Percentiles rank a stretch among this genome's conserved stretches.
Evolutionary conservation across 2,113 vertebrate genomes (phyloP).

Genomic region (Porphyrio hochstetteri): DNA sequence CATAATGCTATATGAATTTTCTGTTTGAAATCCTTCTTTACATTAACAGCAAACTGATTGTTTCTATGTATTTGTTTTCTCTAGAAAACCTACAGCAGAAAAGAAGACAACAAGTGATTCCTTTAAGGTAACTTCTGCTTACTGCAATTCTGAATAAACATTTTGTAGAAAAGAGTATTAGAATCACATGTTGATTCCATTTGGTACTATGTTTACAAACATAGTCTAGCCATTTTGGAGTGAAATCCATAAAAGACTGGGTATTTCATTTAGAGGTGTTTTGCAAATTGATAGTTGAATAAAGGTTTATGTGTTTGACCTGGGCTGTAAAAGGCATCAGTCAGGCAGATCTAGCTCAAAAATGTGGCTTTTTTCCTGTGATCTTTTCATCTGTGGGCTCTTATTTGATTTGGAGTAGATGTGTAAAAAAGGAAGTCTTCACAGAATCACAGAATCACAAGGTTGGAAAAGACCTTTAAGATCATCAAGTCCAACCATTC

Average conservation of each 20-base stretch:
- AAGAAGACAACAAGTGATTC: slow-evolving; percentile 7
- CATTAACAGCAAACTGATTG: neutral
- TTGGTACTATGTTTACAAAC: neutral
- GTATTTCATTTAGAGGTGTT: neutral
- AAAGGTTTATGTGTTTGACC: neutral
- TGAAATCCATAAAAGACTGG: neutral
- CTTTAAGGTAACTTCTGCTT: slow-evolving; percentile 66
- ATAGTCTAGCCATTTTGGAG: neutral
- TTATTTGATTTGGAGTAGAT: neutral
- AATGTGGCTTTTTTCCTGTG: neutral
- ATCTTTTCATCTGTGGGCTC: neutral
- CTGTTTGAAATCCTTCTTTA: neutral
- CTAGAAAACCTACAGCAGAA: slow-evolving; percentile 63
- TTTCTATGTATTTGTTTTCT: neutral
- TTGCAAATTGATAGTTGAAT: neutral
- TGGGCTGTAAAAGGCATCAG: neutral
- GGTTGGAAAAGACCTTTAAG: no score
- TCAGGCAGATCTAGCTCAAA: neutral
- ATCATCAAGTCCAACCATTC: no score
- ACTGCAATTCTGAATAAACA: neutral
- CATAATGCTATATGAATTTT: neutral
- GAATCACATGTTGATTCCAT: neutral
- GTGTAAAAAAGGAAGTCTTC: neutral
- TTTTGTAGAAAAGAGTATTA: neutral
- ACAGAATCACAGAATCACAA: no score